These are phyloP conservation scores for Bellardia bayeri DNA, from an alignment of 2,888 invertebrate genomes.

Conservation along the genomic window DNA sequence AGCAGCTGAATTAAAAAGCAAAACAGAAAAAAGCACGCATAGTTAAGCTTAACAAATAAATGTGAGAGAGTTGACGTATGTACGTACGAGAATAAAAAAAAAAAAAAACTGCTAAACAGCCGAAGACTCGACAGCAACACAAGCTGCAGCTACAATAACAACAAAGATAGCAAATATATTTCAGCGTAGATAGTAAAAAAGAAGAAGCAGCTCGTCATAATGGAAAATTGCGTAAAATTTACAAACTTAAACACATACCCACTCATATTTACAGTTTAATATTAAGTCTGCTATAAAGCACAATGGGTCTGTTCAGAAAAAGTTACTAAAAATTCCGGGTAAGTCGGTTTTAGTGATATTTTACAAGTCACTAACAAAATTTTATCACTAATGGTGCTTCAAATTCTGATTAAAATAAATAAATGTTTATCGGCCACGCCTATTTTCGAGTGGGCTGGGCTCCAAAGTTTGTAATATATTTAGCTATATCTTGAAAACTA, in stretches of 20 bases:
- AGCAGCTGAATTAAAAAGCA: constrained; percentile 4
- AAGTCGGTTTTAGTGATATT: too few relatives aligned
- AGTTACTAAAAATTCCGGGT: too few relatives aligned
- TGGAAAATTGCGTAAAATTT: constrained; percentile 24
- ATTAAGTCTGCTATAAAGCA: not conserved
- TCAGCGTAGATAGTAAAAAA: not conserved
- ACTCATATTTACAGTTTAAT: not conserved
- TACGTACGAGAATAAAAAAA: not conserved
- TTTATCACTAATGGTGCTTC: too few relatives aligned
- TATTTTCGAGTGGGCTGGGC: too few relatives aligned
- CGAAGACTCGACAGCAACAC: not conserved
- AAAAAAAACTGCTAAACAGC: not conserved
- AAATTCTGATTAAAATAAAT: too few relatives aligned
- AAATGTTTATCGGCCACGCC: too few relatives aligned
- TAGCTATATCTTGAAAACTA: too few relatives aligned
- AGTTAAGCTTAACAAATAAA: constrained; percentile 29
- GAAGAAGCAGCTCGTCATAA: constrained; percentile 15
- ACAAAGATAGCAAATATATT: not conserved
- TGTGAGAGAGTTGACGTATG: constrained; percentile 34
- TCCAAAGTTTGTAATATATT: too few relatives aligned
- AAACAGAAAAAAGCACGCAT: constrained; percentile 36
- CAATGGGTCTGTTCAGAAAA: too few relatives aligned
- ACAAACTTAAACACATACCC: not conserved
- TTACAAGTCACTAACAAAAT: too few relatives aligned
- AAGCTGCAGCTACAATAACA: not conserved